Evolutionary conservation across 2,797 vertebrate species (phyloP).

Genomic region (Falco novaeseelandiae): DNA sequence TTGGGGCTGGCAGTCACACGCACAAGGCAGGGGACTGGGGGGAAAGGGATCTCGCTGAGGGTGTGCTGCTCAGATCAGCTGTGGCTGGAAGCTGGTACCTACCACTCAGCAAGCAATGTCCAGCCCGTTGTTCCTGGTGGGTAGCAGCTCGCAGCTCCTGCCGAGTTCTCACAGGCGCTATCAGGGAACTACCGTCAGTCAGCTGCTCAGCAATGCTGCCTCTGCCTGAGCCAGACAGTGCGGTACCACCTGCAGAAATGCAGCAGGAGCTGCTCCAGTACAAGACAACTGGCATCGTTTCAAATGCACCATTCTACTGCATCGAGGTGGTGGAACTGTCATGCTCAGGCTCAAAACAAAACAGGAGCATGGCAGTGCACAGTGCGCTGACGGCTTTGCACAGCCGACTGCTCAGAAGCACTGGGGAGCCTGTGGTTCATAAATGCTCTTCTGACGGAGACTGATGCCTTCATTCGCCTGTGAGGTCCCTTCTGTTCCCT

Average conservation of each 20-base stretch:
- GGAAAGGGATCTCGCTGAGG: not conserved
- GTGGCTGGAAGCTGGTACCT: not conserved
- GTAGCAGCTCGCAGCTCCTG: not conserved
- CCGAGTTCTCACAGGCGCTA: not conserved
- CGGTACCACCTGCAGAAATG: not conserved
- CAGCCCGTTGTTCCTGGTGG: not conserved
- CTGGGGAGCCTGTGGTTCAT: not conserved
- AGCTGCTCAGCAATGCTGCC: not conserved
- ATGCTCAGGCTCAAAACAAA: not conserved
- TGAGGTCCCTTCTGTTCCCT: not conserved
- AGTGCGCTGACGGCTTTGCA: not conserved
- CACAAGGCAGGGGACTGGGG: not conserved
- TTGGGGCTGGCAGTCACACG: not conserved
- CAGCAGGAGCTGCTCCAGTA: not conserved
- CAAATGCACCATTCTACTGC: not conserved
- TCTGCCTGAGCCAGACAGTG: not conserved
- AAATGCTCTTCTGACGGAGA: not conserved
- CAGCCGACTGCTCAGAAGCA: not conserved
- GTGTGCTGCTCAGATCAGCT: not conserved
- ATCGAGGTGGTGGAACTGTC: not conserved
- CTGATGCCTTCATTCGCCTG: not conserved
- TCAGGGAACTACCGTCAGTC: not conserved
- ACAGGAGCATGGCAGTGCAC: not conserved
- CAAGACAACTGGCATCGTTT: not conserved
- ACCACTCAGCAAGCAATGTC: fast-evolving